Evolutionary conservation across 1,140 invertebrate species (phyloP), one percentile per base, ranked within the genome.

Genomic region (Caerostris extrusa): DNA sequence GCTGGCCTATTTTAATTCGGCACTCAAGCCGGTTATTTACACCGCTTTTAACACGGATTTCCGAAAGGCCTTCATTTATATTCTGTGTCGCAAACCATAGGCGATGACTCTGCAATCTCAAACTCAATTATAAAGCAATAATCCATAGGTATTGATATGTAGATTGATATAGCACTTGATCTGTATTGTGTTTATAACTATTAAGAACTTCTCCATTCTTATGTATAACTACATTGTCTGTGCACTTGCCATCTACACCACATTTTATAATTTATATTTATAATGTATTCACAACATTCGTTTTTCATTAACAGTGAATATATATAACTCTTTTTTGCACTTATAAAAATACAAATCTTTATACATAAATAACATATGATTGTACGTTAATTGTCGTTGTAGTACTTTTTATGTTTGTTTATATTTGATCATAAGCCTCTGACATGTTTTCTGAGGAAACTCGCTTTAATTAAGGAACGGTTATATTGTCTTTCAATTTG

Each of bases 1-100:
- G 99, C 97, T 99, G 82, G 99, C 99, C 55, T 99, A 99, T 96
- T 97, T 99, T 92, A 99, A 99, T 96, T 99, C 98, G 50, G 98
- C 98, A n/a, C 96, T 99, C 10, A 99, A 99, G 96, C 99, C 99
- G 12, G 97, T 99, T 95, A 99, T 99, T 95, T 99, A 99, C 96
- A 99, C 98, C 34, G 99, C 99, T 95, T 99, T 99, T 96, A 99
- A 99, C 96, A 97, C 99, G 95, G 99, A 99, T 95, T 99, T 99
- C 96, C 97, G 99, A 94, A 97, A 97, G 95, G 98, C 99, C 4
- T 99, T 99, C 96, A 98, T 98, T 95, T 82, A 82, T 7, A 96
- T 94, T 91, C 95, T 83, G 95, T 96, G 91, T 55, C 55, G 86
- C 5, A 89, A 85, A 55, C 34, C 71, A 14, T 92, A 14, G 85